Percentiles rank a stretch among this genome's conserved stretches.
phyloP scores from a whole-genome alignment of 2,888 invertebrate species.

The Cetonia aurata region DNA sequence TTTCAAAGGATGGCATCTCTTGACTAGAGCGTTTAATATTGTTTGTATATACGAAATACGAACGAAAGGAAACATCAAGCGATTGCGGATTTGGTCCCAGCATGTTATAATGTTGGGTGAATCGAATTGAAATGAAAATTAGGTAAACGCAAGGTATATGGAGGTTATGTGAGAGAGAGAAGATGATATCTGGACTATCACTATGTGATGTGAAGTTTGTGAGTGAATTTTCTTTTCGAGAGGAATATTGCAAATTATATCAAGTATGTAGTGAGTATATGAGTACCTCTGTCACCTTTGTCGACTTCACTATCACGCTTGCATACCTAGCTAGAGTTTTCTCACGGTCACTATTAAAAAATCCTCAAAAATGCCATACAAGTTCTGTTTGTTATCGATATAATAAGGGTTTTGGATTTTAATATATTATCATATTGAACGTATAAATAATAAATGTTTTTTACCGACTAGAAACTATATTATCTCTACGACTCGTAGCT shows the following conservation, averaged over 20 bases:
- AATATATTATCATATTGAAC: conserved; percentile 42
- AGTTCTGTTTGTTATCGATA: background rate
- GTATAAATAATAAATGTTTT: conserved; percentile 55
- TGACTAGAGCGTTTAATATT: conserved; percentile 20
- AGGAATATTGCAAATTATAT: background rate
- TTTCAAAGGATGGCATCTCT: background rate
- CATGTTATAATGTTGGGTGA: conserved; percentile 56
- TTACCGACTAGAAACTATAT: conserved; percentile 56
- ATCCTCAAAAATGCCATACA: too few species aligned
- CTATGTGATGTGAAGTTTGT: too few species aligned
- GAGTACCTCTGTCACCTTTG: conserved; percentile 27
- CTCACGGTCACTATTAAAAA: too few species aligned
- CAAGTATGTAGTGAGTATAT: conserved; percentile 27
- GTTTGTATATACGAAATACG: background rate
- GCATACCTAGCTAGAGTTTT: conserved; percentile 18
- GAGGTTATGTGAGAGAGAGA: background rate
- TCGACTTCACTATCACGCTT: conserved; percentile 28
- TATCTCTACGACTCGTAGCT: conserved; percentile 60
- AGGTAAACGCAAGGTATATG: too few species aligned
- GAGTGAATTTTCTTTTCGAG: background rate
- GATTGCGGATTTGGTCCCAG: conserved; percentile 54
- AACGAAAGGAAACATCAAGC: background rate
- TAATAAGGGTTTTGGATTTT: conserved; percentile 5
- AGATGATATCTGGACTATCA: conserved; percentile 9
- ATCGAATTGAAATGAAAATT: background rate